A percentile compares a stretch with the other conserved stretches of the same genome.
Evolutionary conservation across 2,797 vertebrate genomes (phyloP).

Genomic region (Chlorospingus flavigularis): DNA sequence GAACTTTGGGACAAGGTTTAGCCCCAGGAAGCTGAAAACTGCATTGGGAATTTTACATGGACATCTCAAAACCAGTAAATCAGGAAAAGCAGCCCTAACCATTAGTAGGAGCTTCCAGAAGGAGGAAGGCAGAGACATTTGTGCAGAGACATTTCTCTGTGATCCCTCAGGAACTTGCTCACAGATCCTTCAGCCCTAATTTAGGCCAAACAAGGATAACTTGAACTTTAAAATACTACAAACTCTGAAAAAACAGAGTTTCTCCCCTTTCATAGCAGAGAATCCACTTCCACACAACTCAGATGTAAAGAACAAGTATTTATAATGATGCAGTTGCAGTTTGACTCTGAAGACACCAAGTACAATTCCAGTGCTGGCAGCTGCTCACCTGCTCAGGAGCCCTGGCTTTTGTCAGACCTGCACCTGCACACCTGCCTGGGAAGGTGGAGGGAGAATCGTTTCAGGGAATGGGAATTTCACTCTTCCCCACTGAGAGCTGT

Average conservation of each 20-base stretch:
- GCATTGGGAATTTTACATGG: neutral
- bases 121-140: neutral
- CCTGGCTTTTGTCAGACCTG: neutral
- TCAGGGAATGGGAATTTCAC: neutral
- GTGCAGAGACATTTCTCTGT: neutral
- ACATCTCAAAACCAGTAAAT: neutral
- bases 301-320: neutral
- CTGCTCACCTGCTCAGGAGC: neutral
- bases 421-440: neutral
- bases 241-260: neutral
- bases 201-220: accelerated
- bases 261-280: neutral
- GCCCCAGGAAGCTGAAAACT: neutral
- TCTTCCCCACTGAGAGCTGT: neutral
- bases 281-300: neutral
- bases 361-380: neutral
- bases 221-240: neutral
- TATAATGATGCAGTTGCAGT: neutral
- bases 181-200: neutral
- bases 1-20: neutral
- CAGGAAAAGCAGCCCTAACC: neutral
- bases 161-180: neutral
- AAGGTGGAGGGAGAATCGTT: neutral
- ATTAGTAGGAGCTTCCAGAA: neutral
- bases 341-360: neutral